Conservation (phyloP, 2,888 invertebrate species). For the Nomada hirtipes region DNA sequence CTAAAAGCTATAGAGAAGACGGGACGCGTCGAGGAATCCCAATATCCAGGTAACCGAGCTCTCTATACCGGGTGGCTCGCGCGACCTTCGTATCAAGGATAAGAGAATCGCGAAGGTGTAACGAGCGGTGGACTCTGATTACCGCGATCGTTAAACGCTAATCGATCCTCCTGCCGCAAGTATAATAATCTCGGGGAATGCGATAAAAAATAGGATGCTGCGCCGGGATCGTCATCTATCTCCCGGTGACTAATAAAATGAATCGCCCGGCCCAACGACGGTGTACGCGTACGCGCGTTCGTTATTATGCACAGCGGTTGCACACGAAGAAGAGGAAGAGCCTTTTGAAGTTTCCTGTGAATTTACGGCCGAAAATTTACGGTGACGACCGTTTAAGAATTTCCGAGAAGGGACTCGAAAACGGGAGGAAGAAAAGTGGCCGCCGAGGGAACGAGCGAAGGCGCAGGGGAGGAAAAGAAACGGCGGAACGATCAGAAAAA, state of each 20-base stretch:
- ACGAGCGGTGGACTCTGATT: slow-evolving; percentile 21
- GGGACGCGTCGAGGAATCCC: slow-evolving; percentile 41
- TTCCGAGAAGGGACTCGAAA: slow-evolving; percentile 15
- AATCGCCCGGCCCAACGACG: background rate
- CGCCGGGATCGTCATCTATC: slow-evolving; percentile 10
- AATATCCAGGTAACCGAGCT: slow-evolving; percentile 43
- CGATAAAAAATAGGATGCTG: slow-evolving; percentile 1
- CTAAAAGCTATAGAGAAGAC: slow-evolving; percentile 35
- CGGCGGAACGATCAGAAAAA: slow-evolving; percentile 39
- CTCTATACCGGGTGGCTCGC: slow-evolving; percentile 46
- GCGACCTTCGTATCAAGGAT: background rate
- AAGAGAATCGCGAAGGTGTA: background rate
- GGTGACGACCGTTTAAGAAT: slow-evolving; percentile 4
- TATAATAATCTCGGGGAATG: background rate
- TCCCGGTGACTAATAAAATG: background rate
- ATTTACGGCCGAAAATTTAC: slow-evolving; percentile 10
- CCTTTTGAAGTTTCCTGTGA: background rate
- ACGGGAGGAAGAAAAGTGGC: background rate
- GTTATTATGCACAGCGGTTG: too few relatives aligned
- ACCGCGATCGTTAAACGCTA: slow-evolving; percentile 39
- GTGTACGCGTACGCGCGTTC: background rate
- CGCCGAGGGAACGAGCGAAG: background rate
- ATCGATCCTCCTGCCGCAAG: slow-evolving; percentile 30
- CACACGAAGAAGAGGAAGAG: too few relatives aligned
- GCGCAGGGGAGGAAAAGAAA: slow-evolving; percentile 13